Evolutionary conservation across 1,140 invertebrate genomes (phyloP).

Genomic region (Drosophila rhopaloa): DNA sequence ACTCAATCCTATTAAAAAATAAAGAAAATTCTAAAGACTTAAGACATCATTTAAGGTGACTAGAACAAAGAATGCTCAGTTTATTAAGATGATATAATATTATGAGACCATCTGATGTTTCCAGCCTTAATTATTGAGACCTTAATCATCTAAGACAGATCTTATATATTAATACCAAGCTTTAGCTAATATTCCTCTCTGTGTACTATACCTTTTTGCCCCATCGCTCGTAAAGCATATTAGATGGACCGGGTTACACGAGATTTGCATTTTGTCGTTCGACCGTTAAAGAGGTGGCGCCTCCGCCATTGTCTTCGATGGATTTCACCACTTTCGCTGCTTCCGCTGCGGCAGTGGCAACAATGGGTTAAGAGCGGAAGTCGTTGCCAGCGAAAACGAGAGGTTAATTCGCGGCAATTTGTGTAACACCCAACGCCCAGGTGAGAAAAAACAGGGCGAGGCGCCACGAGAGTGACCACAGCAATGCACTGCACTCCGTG

Average conservation of each 20-base stretch:
- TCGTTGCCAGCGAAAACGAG: slow-evolving; percentile 65
- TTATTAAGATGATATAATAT: too few species aligned
- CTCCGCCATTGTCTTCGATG: slow-evolving; percentile 40
- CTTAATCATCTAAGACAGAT: too few species aligned
- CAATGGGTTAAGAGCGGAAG: slow-evolving; percentile 74
- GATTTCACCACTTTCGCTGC: slow-evolving; percentile 81
- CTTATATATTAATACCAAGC: not conserved
- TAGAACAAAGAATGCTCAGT: too few species aligned
- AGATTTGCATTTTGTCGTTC: slow-evolving; percentile 63
- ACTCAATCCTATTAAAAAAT: too few species aligned
- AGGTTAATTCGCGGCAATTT: slow-evolving; percentile 78
- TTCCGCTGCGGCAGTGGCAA: slow-evolving; percentile 57
- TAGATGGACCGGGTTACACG: slow-evolving; percentile 44
- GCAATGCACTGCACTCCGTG: slow-evolving; percentile 54
- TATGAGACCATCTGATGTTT: too few species aligned
- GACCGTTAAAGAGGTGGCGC: slow-evolving; percentile 35
- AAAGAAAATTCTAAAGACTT: too few species aligned
- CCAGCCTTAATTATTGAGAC: too few species aligned
- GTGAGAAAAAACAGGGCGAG: slow-evolving; percentile 48
- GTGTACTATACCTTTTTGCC: slow-evolving; percentile 16
- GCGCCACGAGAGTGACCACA: slow-evolving; percentile 30
- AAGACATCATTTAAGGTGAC: too few species aligned
- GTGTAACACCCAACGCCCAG: slow-evolving; percentile 40
- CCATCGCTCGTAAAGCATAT: slow-evolving; percentile 44
- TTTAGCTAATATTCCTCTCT: not conserved